phyloP scores from a whole-genome alignment of 2,888 invertebrate genomes.

The Melieria omissa region DNA sequence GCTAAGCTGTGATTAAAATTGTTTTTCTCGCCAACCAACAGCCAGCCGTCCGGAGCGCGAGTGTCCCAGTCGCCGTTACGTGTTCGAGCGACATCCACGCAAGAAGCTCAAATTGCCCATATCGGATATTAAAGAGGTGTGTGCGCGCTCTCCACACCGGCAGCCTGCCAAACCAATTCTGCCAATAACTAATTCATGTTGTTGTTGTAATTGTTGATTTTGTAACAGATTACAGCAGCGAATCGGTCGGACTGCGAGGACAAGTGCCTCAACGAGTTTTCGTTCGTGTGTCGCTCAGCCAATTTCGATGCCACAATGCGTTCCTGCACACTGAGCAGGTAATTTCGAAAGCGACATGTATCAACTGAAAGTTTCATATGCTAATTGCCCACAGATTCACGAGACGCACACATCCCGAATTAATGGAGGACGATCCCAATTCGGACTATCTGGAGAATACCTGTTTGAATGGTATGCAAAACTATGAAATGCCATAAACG shows the following conservation, averaged over 20 bases:
- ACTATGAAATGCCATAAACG: too few relatives aligned
- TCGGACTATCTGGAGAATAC: constrained; percentile 92
- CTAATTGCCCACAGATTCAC: constrained; percentile 72
- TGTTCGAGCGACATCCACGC: constrained; percentile 87
- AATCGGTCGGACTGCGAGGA: constrained; percentile 92
- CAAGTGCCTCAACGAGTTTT: constrained; percentile 88
- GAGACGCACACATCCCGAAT: constrained; percentile 84
- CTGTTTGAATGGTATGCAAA: constrained; percentile 80
- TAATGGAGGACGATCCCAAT: constrained; percentile 86
- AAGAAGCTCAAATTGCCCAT: constrained; percentile 84
- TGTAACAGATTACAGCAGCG: constrained; percentile 72
- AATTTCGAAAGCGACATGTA: constrained; percentile 12
- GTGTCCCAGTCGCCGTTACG: constrained; percentile 88
- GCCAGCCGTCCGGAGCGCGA: constrained; percentile 88
- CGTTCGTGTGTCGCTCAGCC: constrained; percentile 88
- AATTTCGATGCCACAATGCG: constrained; percentile 82
- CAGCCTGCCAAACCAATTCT: constrained; percentile 1
- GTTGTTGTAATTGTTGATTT: constrained; percentile 5
- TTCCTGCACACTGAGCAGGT: constrained; percentile 80
- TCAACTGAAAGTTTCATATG: not conserved
- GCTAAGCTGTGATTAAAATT: not conserved
- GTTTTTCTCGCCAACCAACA: constrained; percentile 54
- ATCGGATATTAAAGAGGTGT: constrained; percentile 84
- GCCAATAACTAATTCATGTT: constrained; percentile 1
- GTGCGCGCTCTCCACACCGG: too few relatives aligned